These are phyloP conservation scores for Athalia circularis DNA, from an alignment of 2,888 invertebrate genomes.

Conservation along the genomic window DNA sequence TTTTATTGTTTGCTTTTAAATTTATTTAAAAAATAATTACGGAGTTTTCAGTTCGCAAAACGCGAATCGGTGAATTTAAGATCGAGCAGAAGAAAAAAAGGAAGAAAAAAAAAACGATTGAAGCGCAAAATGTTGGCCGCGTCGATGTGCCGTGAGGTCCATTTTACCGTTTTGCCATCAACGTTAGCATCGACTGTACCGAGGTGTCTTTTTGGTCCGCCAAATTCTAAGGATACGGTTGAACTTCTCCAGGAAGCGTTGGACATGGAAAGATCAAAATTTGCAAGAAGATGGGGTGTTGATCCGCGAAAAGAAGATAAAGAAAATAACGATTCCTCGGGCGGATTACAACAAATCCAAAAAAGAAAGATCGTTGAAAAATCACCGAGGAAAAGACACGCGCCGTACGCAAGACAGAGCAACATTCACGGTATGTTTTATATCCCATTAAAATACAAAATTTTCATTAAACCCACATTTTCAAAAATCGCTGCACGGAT, in stretches of 20 bases:
- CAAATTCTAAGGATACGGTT: conserved; percentile 78
- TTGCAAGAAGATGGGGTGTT: conserved; percentile 79
- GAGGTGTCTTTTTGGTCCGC: conserved; percentile 79
- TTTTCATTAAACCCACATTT: not conserved
- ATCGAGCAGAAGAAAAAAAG: conserved; percentile 26
- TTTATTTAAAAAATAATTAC: conserved; percentile 9
- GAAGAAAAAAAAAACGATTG: conserved; percentile 27
- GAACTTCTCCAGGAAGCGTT: conserved; percentile 79
- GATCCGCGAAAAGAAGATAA: conserved; percentile 73
- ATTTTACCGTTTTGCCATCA: conserved; percentile 65
- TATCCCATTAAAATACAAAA: not conserved
- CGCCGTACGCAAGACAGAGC: conserved; percentile 68
- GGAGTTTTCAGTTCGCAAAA: conserved; percentile 5
- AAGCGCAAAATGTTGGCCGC: conserved; percentile 64
- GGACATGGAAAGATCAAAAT: conserved; percentile 77
- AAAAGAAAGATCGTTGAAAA: conserved; percentile 52
- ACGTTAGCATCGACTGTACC: conserved; percentile 66
- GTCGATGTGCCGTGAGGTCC: conserved; percentile 68
- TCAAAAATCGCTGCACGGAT: too few relatives aligned
- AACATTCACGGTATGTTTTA: conserved; percentile 68
- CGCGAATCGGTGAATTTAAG: not conserved
- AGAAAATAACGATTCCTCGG: conserved; percentile 62
- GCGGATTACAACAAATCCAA: too few relatives aligned
- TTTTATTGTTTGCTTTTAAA: too few relatives aligned
- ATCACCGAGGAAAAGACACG: conserved; percentile 63